Conservation (phyloP, 2,113 vertebrate species). For the Misgurnus anguillicaudatus region DNA sequence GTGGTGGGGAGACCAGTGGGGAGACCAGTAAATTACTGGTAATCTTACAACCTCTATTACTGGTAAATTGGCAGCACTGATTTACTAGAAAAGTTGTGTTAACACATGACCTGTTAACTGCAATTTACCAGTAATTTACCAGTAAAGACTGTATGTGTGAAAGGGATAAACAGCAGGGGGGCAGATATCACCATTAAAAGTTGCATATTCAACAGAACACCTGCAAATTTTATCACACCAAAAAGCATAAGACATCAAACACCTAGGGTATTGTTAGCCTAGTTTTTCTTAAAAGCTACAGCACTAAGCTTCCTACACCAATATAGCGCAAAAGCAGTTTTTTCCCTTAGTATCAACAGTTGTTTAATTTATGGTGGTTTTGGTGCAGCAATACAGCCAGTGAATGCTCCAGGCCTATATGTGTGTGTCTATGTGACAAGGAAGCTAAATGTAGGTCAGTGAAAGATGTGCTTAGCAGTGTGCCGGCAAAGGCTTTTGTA, state of each 20-base stretch:
- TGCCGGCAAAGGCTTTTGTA: slow-evolving; percentile 38
- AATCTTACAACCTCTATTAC: too few relatives aligned
- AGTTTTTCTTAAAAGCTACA: not conserved
- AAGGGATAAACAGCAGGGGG: too few relatives aligned
- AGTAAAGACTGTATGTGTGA: too few relatives aligned
- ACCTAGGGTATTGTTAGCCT: not conserved
- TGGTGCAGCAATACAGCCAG: slow-evolving; percentile 40
- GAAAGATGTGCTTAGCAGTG: slow-evolving; percentile 44
- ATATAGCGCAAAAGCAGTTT: slow-evolving; percentile 23
- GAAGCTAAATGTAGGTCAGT: slow-evolving; percentile 62
- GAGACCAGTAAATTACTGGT: too few relatives aligned
- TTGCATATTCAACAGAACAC: slow-evolving; percentile 6
- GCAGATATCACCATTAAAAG: not conserved
- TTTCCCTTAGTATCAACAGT: slow-evolving; percentile 1
- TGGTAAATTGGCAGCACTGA: too few relatives aligned
- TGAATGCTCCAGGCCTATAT: slow-evolving; percentile 19
- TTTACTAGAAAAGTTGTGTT: too few relatives aligned
- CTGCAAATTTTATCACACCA: not conserved
- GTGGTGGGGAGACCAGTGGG: too few relatives aligned
- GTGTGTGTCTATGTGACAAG: slow-evolving; percentile 22
- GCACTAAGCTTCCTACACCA: not conserved
- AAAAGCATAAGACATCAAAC: not conserved
- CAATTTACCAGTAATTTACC: too few relatives aligned
- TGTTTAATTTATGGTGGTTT: slow-evolving; percentile 35
- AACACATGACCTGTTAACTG: too few relatives aligned